These are phyloP conservation scores for Acanthis flammea DNA, from an alignment of 2,797 vertebrate genomes.

Conservation along the genomic window DNA sequence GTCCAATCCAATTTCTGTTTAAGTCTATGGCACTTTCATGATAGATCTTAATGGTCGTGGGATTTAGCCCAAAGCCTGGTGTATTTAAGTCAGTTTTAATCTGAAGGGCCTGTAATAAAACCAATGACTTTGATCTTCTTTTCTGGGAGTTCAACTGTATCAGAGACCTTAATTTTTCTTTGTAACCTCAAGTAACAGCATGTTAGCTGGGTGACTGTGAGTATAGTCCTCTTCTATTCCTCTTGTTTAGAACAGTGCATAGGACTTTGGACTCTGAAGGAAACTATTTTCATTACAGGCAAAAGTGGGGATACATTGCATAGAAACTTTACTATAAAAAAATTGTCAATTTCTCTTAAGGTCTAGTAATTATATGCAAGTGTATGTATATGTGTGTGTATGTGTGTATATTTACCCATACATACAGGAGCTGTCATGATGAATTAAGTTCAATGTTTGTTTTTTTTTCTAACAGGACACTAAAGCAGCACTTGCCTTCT, in stretches of 20 bases:
- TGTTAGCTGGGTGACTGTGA: not conserved
- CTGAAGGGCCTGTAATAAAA: slow-evolving; percentile 26
- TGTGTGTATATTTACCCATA: not conserved
- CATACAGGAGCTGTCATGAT: not conserved
- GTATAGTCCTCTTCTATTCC: not conserved
- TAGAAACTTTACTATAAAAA: not conserved
- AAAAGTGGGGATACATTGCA: not conserved
- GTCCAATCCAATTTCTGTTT: not conserved
- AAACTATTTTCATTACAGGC: not conserved
- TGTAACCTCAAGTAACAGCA: not conserved
- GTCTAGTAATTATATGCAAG: not conserved
- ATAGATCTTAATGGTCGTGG: not conserved
- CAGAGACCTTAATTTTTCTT: not conserved
- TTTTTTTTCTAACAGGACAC: not conserved
- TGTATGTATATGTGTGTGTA: not conserved
- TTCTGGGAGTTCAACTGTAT: not conserved
- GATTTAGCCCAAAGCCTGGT: slow-evolving; percentile 29
- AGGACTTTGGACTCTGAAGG: not conserved
- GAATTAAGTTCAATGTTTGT: not conserved
- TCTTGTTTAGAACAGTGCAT: not conserved
- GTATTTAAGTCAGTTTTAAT: slow-evolving; percentile 32
- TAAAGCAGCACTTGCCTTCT: not conserved
- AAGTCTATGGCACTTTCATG: not conserved
- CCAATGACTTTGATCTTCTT: slow-evolving; percentile 12
- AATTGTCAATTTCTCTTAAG: not conserved